These are phyloP conservation scores for Idaea biselata DNA, from an alignment of 2,888 invertebrate species.

Conservation along the genomic window DNA sequence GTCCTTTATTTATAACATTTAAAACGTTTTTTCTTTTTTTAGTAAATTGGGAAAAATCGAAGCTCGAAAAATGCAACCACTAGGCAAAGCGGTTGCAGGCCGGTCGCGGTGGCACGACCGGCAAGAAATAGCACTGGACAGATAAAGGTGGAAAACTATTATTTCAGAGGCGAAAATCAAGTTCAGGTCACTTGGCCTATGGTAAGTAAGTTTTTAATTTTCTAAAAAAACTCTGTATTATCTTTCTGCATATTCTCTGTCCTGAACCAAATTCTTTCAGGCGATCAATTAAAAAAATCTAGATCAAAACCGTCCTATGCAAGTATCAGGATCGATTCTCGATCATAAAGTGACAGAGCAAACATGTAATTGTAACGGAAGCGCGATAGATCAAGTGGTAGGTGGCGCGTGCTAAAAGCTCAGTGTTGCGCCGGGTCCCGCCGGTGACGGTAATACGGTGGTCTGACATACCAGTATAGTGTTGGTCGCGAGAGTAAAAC, in stretches of 20 bases:
- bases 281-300: constrained; percentile 1
- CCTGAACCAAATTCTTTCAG: not conserved
- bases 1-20: no score
- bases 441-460: constrained; percentile 6
- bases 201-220: no score
- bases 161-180: no score
- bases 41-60: no score
- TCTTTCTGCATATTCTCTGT: not conserved
- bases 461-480: not conserved
- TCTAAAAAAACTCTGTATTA: no score
- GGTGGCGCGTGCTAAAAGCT: constrained; percentile 11
- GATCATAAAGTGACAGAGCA: constrained; percentile 15
- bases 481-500: not conserved
- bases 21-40: no score
- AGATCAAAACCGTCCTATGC: not conserved
- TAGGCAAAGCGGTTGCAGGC: no score
- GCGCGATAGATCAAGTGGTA: constrained; percentile 67
- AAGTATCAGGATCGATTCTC: not conserved
- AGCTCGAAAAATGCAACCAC: no score
- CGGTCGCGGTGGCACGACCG: no score
- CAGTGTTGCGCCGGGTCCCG: constrained; percentile 39
- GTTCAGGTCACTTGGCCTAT: no score
- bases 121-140: no score
- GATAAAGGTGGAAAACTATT: no score
- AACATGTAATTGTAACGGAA: constrained; percentile 67